Evolutionary conservation across 2,888 invertebrate species (phyloP).

Genomic region (Sericinus montela): DNA sequence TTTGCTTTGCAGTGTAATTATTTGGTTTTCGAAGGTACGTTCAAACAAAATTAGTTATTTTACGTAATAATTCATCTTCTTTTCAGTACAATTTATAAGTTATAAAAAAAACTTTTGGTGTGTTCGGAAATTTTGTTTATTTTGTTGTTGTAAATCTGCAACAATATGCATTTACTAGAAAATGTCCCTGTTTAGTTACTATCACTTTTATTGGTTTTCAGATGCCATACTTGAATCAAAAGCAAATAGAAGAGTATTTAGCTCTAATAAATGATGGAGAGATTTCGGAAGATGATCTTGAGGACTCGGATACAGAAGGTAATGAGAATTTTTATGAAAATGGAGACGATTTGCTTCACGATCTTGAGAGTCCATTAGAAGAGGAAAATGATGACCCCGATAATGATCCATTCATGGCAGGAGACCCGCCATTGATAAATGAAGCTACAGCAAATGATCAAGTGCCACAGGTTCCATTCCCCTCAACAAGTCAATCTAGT

Average conservation of each 20-base stretch:
- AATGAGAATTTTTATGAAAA: constrained; percentile 35
- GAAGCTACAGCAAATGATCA: constrained; percentile 29
- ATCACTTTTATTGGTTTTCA: constrained; percentile 30
- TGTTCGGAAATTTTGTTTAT: no score
- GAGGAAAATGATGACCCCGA: constrained; percentile 31
- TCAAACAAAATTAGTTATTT: no score
- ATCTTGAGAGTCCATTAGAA: constrained; percentile 33
- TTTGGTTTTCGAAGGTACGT: no score
- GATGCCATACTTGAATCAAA: constrained; percentile 31
- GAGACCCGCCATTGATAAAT: constrained; percentile 33
- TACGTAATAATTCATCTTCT: not conserved
- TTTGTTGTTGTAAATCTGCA: constrained; percentile 27
- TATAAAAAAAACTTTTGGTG: no score
- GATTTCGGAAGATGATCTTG: constrained; percentile 35
- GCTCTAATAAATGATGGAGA: constrained; percentile 32
- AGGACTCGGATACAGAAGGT: constrained; percentile 34
- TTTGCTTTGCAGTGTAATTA: no score
- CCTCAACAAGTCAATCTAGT: constrained; percentile 34
- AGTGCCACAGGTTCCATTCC: constrained; percentile 35
- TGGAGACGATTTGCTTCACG: constrained; percentile 32
- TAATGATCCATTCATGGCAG: constrained; percentile 32
- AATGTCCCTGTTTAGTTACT: constrained; percentile 27
- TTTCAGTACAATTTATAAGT: not conserved
- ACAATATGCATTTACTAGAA: constrained; percentile 22
- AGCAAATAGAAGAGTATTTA: constrained; percentile 35